These are phyloP conservation scores for Fragum whitleyi DNA, from an alignment of 2,888 invertebrate genomes.

Conservation along the genomic window DNA sequence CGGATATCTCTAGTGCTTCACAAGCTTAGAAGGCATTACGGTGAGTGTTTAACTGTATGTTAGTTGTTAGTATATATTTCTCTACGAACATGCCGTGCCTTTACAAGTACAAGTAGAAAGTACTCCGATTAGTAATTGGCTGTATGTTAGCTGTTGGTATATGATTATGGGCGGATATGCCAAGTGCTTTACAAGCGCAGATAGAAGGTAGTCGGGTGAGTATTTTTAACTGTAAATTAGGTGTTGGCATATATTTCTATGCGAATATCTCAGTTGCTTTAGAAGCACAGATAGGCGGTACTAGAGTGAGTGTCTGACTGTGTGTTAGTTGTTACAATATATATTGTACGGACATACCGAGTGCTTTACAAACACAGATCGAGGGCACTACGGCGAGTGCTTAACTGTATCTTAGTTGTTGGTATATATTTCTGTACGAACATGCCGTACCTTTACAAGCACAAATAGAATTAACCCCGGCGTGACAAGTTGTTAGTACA, in stretches of 20 bases:
- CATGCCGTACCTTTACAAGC: too few species aligned
- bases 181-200: too few species aligned
- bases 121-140: constrained; percentile 75
- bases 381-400: constrained; percentile 69
- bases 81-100: constrained; percentile 73
- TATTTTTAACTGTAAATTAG: constrained; percentile 80
- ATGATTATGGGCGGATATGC: constrained; percentile 83
- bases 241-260: constrained; percentile 83
- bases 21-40: too few species aligned
- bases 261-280: constrained; percentile 83
- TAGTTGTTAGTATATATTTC: constrained; percentile 83
- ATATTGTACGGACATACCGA: constrained; percentile 84
- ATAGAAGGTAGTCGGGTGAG: constrained; percentile 67
- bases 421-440: constrained; percentile 83
- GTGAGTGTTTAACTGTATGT: constrained; percentile 81
- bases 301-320: constrained; percentile 83
- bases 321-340: constrained; percentile 82
- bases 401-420: constrained; percentile 82
- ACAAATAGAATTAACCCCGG: constrained; percentile 73
- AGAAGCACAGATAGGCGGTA: too few species aligned
- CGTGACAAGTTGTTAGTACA: constrained; percentile 80
- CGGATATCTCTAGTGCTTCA: constrained; percentile 83
- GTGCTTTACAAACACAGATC: constrained; percentile 80
- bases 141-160: constrained; percentile 83
- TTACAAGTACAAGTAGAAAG: constrained; percentile 75